phyloP scores from a whole-genome alignment of 2,888 invertebrate genomes.

The Rhaphigaster nebulosa region DNA sequence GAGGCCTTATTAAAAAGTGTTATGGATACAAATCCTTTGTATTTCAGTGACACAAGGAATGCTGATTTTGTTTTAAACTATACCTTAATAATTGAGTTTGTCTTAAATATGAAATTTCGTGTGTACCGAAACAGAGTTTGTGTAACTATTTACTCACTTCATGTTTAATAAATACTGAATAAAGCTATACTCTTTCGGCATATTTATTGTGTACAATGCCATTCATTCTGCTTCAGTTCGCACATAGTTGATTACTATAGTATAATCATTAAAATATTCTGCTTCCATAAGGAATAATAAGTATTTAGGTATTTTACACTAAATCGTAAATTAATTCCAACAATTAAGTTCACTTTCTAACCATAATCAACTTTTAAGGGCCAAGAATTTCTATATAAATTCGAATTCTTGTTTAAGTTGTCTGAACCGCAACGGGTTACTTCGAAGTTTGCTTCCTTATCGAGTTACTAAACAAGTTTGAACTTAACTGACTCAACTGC shows the following conservation, averaged over 20 bases:
- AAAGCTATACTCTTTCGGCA: too few relatives aligned
- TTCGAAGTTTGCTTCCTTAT: not conserved
- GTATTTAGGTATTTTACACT: not conserved
- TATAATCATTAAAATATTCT: not conserved
- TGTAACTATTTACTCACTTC: not conserved
- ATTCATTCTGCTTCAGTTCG: too few relatives aligned
- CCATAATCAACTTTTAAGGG: not conserved
- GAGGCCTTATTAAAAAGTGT: not conserved
- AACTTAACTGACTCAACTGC: not conserved
- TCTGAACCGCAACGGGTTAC: not conserved
- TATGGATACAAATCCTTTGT: not conserved
- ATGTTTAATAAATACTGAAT: too few relatives aligned
- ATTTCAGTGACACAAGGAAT: not conserved
- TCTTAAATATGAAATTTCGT: not conserved
- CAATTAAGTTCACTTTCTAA: not conserved
- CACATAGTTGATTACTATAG: too few relatives aligned
- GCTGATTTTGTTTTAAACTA: not conserved
- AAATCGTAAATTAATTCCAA: not conserved
- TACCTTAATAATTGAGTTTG: not conserved
- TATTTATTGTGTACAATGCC: too few relatives aligned
- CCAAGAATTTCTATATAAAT: not conserved
- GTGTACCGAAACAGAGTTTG: not conserved
- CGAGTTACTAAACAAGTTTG: conserved; percentile 1
- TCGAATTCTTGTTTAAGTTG: conserved; percentile 11
- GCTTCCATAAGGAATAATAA: not conserved